Conservation (phyloP, 2,797 vertebrate genomes). For the Scolopax rusticola region DNA sequence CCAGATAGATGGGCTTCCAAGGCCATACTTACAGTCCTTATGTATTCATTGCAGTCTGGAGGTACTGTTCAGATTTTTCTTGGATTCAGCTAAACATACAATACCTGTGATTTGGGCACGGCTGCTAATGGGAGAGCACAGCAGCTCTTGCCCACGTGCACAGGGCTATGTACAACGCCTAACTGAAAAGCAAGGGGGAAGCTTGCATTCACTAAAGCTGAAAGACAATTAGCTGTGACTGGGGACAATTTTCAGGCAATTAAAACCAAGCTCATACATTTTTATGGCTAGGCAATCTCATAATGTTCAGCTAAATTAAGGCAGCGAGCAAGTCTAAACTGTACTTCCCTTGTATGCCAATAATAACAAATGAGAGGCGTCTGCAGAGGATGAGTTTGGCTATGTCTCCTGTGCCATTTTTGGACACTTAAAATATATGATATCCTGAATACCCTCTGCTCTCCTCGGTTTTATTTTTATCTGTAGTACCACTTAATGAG, state of each 20-base stretch:
- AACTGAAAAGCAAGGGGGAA: neutral
- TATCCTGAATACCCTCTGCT: neutral
- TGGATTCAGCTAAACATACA: neutral
- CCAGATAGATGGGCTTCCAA: neutral
- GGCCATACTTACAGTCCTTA: neutral
- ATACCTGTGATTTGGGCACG: neutral
- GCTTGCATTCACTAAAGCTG: neutral
- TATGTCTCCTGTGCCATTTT: neutral
- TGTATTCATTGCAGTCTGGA: neutral
- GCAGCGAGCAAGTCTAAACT: neutral
- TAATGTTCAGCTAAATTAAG: conserved; percentile 34
- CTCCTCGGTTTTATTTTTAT: conserved; percentile 19
- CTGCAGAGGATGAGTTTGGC: conserved; percentile 16
- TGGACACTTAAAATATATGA: neutral
- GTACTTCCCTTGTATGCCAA: neutral
- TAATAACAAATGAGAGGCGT: conserved; percentile 33
- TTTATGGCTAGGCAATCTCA: conserved; percentile 21
- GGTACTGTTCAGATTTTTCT: neutral
- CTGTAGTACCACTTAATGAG: conserved; percentile 32
- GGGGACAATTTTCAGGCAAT: neutral
- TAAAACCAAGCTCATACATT: conserved; percentile 27
- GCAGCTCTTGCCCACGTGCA: fast-evolving
- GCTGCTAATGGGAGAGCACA: too few species aligned
- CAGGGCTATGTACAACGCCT: neutral
- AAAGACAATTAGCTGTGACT: conserved; percentile 12